Evolutionary conservation across 2,888 invertebrate genomes (phyloP), one percentile per base, ranked within the genome.

Genomic region (Nezara viridula): DNA sequence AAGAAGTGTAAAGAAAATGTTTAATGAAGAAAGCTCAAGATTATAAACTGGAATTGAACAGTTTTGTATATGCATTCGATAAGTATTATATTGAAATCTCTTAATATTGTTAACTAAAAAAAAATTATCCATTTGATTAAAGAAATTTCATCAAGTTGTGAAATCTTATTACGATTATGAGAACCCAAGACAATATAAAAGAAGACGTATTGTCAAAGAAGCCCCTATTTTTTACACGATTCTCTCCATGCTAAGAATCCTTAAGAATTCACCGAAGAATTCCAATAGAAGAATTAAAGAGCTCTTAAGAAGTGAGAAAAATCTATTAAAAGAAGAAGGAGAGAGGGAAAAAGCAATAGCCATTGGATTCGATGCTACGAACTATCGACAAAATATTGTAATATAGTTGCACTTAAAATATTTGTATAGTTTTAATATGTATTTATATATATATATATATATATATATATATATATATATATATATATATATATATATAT

Each of bases 211-310:
- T 27, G 32, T 73, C 32, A 2, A 21, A 73, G 21, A 73, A 14
- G 60, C 27, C 37, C 66, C 21, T 16, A 16, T 73, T 60, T 66
- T 32, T 73, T 73, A 73, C 66, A 73, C 19, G 32, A 73, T 37
- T 73, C 66, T 12, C 66, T 21, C 66, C 66, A 27, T 73, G 66
- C 66, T 73, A 19, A 73, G 66, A 73, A 73, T 24, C 66, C 37
- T 73, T 21, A 73, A 44, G 81, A 81, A 81, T 47, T n/a, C 81
- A 44, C n/a, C n/a, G n/a, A 81, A 81, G 81, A 81, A 81, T 81
- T 81, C 81, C 81, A 81, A 81, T 81, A 44, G 81, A 81, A 16
- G 81, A 81, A 81, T 81, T 81, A 47, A 81, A 21, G 81, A 81
- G 81, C 40, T 14, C 44, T 81, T n/a, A 81, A 81, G 81, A 81